Evolutionary conservation across 2,113 vertebrate species (phyloP).

Genomic region (Mustelus asterias): DNA sequence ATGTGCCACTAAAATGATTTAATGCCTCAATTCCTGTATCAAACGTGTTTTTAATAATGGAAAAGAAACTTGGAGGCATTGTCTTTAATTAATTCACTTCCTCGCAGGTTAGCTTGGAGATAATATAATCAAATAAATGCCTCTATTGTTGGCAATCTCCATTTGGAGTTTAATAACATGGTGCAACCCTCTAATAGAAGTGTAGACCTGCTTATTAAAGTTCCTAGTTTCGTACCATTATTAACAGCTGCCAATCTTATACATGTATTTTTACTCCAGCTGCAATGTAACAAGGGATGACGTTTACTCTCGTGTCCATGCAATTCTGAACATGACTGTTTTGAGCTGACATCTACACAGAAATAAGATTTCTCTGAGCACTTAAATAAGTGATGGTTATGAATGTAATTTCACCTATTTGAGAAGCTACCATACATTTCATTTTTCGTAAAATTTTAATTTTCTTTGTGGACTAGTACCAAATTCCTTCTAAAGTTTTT

Average conservation of each 20-base stretch:
- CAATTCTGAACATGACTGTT: not conserved
- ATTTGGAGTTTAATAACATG: slow-evolving; percentile 9
- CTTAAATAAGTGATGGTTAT: not conserved
- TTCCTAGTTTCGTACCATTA: not conserved
- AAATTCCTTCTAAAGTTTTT: not conserved
- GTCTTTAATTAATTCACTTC: not conserved
- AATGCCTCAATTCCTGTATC: not conserved
- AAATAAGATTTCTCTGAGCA: not conserved
- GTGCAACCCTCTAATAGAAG: not conserved
- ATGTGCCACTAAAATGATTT: not conserved
- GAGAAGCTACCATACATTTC: not conserved
- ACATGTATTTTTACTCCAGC: not conserved
- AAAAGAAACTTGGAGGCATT: not conserved
- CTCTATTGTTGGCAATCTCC: not conserved
- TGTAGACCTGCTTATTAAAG: not conserved
- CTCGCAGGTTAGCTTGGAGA: not conserved
- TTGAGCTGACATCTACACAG: slow-evolving; percentile 4
- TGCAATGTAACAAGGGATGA: not conserved
- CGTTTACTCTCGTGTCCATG: not conserved
- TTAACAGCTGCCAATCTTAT: slow-evolving; percentile 13
- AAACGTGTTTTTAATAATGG: slow-evolving; percentile 1
- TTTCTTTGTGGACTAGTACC: not conserved
- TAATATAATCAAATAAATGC: not conserved
- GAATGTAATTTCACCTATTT: not conserved
- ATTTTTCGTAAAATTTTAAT: not conserved